phyloP scores from a whole-genome alignment of 2,888 invertebrate genomes.

The Phengaris arion region DNA sequence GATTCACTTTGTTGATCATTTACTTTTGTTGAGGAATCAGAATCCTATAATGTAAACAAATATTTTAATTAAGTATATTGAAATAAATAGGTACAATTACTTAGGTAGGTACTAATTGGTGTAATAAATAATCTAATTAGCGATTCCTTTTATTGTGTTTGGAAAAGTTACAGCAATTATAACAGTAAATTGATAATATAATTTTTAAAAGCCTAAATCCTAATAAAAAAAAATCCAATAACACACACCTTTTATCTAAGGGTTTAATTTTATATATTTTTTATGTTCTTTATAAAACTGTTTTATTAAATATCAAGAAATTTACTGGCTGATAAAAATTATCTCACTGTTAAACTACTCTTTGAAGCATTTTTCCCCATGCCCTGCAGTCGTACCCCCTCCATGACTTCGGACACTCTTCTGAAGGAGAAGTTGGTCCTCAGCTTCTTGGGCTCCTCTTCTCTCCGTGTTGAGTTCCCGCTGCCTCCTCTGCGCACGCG shows the following conservation, averaged over 20 bases:
- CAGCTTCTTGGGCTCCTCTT: constrained; percentile 47
- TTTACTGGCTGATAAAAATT: neutral
- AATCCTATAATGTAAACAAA: constrained; percentile 50
- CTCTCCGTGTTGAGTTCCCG: constrained; percentile 50
- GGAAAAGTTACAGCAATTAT: too few species aligned
- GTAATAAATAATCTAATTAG: too few species aligned
- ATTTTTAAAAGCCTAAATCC: too few species aligned
- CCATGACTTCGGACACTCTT: constrained; percentile 76
- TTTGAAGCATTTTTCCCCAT: constrained; percentile 63
- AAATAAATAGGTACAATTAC: too few species aligned
- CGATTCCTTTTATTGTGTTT: neutral
- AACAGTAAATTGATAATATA: too few species aligned
- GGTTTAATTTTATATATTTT: too few species aligned
- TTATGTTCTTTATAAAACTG: too few species aligned
- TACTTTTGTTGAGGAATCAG: constrained; percentile 64
- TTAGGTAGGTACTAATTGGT: too few species aligned
- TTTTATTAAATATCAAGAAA: too few species aligned
- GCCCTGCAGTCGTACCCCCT: constrained; percentile 69
- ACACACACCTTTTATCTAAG: too few species aligned
- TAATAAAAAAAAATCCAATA: too few species aligned
- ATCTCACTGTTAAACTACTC: constrained; percentile 46
- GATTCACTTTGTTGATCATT: constrained; percentile 61
- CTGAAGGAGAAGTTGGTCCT: constrained; percentile 73
- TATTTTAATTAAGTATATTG: neutral
- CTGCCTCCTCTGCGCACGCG: constrained; percentile 59